Percentiles rank a stretch among this genome's conserved stretches.
Evolutionary conservation across 2,888 invertebrate genomes (phyloP).

Genomic region (Lomographa bimaculata): DNA sequence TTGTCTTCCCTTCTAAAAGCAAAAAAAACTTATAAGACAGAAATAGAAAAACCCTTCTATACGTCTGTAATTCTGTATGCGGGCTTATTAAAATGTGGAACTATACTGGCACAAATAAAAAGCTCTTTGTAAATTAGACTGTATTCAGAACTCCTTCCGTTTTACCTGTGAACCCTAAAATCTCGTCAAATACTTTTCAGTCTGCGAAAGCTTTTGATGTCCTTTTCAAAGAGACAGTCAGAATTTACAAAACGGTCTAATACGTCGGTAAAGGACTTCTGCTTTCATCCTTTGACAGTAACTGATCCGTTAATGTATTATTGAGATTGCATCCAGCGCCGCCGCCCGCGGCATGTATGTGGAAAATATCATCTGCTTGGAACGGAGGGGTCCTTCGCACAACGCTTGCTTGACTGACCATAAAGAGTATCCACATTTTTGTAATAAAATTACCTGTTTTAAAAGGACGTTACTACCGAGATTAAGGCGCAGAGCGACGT

Average conservation of each 20-base stretch:
- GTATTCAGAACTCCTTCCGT: constrained; percentile 20
- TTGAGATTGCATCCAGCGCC: constrained; percentile 63
- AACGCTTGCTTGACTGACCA: constrained; percentile 67
- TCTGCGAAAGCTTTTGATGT: constrained; percentile 51
- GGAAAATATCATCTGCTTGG: constrained; percentile 51
- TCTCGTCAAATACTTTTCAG: constrained; percentile 27
- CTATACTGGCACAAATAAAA: constrained; percentile 25
- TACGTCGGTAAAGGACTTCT: constrained; percentile 51
- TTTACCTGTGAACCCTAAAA: constrained; percentile 21
- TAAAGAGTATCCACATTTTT: constrained; percentile 77
- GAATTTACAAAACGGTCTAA: constrained; percentile 57
- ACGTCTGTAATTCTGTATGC: no score
- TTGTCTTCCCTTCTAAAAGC: no score
- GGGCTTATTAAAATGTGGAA: no score
- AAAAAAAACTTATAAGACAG: no score
- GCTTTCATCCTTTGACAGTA: constrained; percentile 67
- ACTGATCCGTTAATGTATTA: constrained; percentile 57
- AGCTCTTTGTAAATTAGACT: constrained; percentile 20
- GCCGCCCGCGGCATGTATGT: constrained; percentile 46
- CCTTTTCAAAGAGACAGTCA: constrained; percentile 56
- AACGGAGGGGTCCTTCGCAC: constrained; percentile 47
- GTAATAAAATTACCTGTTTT: constrained; percentile 83
- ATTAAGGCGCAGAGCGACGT: constrained; percentile 80
- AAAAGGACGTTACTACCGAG: constrained; percentile 82
- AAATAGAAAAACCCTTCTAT: no score